A percentile compares a stretch with the other conserved stretches of the same genome.
phyloP scores from a whole-genome alignment of 2,888 invertebrate genomes.

The Drosophila dives region DNA sequence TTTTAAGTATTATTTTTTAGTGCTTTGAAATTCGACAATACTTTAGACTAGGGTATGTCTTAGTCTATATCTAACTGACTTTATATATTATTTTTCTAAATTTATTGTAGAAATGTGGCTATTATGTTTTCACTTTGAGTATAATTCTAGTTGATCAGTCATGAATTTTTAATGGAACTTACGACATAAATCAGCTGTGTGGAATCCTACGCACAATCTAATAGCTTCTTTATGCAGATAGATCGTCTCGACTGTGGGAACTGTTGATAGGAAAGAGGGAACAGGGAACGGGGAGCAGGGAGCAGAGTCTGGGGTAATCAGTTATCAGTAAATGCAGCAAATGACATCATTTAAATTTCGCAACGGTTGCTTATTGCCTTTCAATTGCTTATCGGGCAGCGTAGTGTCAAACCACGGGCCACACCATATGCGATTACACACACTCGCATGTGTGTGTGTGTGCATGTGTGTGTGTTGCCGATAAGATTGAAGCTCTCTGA shows the following conservation, averaged over 20 bases:
- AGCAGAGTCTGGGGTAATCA: conserved; percentile 8
- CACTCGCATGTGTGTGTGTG: neutral
- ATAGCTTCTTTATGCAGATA: conserved; percentile 52
- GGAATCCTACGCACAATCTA: conserved; percentile 54
- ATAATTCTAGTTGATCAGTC: conserved; percentile 62
- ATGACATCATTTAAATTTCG: conserved; percentile 59
- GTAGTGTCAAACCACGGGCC: conserved; percentile 12
- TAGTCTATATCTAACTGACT: conserved; percentile 17
- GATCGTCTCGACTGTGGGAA: neutral
- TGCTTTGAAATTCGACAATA: neutral
- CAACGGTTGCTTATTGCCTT: conserved; percentile 46
- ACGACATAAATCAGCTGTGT: conserved; percentile 72
- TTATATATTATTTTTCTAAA: conserved; percentile 21
- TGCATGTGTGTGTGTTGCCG: conserved; percentile 20
- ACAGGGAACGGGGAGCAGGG: neutral
- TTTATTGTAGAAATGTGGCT: conserved; percentile 21
- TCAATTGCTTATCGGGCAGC: conserved; percentile 55
- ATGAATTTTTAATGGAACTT: conserved; percentile 77
- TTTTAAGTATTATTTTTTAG: neutral
- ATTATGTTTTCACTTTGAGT: conserved; percentile 59
- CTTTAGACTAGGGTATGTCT: conserved; percentile 7
- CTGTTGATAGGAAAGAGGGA: neutral
- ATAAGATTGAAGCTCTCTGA: conserved; percentile 44
- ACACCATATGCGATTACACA: conserved; percentile 17
- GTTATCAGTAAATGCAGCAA: conserved; percentile 28